A percentile compares a stretch with the other conserved stretches of the same genome.
phyloP scores from a whole-genome alignment of 2,888 invertebrate species.

The Spilarctia lutea region DNA sequence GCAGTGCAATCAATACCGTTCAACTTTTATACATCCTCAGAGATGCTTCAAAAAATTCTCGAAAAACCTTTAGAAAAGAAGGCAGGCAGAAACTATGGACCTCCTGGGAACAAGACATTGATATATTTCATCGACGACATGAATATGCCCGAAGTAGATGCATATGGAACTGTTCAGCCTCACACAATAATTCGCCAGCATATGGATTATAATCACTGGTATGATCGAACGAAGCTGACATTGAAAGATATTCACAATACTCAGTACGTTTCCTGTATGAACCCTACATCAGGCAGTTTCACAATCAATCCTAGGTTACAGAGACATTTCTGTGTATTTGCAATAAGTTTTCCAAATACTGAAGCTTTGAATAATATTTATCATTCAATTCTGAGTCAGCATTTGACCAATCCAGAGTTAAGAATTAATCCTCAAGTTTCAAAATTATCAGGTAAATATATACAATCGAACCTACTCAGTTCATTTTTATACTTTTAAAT shows the following conservation, averaged over 20 bases:
- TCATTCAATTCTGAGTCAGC: slow-evolving; percentile 94
- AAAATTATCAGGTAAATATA: slow-evolving; percentile 86
- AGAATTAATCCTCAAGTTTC: slow-evolving; percentile 91
- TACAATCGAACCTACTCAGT: background rate
- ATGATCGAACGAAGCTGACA: slow-evolving; percentile 92
- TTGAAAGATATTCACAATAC: slow-evolving; percentile 98
- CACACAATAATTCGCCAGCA: slow-evolving; percentile 98
- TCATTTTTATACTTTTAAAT: background rate
- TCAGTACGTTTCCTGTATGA: slow-evolving; percentile 99
- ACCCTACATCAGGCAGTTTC: slow-evolving; percentile 98
- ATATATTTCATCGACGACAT: slow-evolving; percentile 99
- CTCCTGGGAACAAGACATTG: slow-evolving; percentile 96
- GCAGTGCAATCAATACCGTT: slow-evolving; percentile 97
- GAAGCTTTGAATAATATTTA: slow-evolving; percentile 96
- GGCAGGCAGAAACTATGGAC: slow-evolving; percentile 97
- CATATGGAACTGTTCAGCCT: slow-evolving; percentile 98
- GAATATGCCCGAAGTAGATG: slow-evolving; percentile 98
- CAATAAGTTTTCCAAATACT: slow-evolving; percentile 92
- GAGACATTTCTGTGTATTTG: slow-evolving; percentile 95
- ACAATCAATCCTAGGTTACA: slow-evolving; percentile 98
- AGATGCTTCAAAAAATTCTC: slow-evolving; percentile 96
- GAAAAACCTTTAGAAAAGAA: slow-evolving; percentile 99
- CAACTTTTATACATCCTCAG: slow-evolving; percentile 98
- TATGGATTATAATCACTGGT: slow-evolving; percentile 98
- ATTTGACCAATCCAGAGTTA: slow-evolving; percentile 93